These are phyloP conservation scores for Diplolepis rosae DNA, from an alignment of 2,888 invertebrate genomes.

Conservation along the genomic window DNA sequence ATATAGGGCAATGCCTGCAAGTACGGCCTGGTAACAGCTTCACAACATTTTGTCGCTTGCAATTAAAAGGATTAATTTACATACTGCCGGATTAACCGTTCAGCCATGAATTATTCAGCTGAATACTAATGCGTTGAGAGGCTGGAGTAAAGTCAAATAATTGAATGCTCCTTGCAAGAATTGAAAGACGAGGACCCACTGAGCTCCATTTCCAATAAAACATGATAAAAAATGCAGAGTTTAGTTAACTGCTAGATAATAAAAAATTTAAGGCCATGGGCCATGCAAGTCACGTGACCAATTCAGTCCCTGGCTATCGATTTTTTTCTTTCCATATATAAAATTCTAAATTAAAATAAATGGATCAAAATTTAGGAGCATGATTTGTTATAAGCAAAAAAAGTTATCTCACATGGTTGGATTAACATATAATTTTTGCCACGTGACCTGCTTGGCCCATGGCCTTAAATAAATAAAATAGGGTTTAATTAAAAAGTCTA, in stretches of 20 bases:
- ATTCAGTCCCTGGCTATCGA: too few relatives aligned
- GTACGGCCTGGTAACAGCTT: constrained; percentile 37
- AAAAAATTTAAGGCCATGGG: too few relatives aligned
- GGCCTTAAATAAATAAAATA: too few relatives aligned
- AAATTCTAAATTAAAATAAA: too few relatives aligned
- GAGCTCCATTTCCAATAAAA: not conserved
- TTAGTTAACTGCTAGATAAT: not conserved
- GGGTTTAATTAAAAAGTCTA: too few relatives aligned
- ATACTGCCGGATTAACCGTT: constrained; percentile 69
- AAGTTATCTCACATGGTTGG: too few relatives aligned
- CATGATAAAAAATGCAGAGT: not conserved
- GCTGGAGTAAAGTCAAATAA: constrained; percentile 59
- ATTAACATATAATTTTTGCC: too few relatives aligned
- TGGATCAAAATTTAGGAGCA: too few relatives aligned
- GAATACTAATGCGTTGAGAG: constrained; percentile 62
- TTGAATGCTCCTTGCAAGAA: constrained; percentile 40
- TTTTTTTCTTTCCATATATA: too few relatives aligned
- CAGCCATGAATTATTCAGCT: constrained; percentile 69
- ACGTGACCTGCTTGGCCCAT: too few relatives aligned
- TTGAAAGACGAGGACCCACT: not conserved
- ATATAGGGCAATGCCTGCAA: constrained; percentile 19
- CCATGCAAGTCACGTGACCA: too few relatives aligned
- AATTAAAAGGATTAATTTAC: constrained; percentile 71
- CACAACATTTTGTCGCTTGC: constrained; percentile 59
- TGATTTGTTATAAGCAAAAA: too few relatives aligned